Conservation (phyloP, 2,797 vertebrate genomes). For the Chlorospingus semifuscus region DNA sequence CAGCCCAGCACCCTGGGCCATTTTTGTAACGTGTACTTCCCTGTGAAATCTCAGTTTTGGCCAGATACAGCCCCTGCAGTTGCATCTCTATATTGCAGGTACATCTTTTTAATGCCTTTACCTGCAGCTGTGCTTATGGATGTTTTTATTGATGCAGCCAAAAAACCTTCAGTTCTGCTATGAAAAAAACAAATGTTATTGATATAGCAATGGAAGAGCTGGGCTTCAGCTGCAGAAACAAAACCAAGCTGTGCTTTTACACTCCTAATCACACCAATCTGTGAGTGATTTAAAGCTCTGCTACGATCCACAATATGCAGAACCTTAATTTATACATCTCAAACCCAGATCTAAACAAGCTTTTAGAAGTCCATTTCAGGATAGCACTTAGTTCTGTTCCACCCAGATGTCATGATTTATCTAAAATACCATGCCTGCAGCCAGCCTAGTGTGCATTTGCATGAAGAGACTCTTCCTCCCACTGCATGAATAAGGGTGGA, state of each 20-base stretch:
- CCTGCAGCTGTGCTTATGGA: not conserved
- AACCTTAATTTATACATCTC: not conserved
- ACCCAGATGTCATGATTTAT: not conserved
- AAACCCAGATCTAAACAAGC: not conserved
- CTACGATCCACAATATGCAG: not conserved
- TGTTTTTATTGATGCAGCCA: not conserved
- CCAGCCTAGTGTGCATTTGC: not conserved
- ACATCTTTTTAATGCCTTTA: not conserved
- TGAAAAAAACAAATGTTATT: not conserved
- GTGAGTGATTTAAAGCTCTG: not conserved
- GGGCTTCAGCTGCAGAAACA: not conserved
- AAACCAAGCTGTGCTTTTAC: not conserved
- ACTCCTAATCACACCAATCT: not conserved
- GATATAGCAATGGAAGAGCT: not conserved
- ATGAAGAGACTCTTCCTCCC: slow-evolving; percentile 37
- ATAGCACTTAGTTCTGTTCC: not conserved
- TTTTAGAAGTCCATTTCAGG: slow-evolving; percentile 3
- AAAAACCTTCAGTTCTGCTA: not conserved
- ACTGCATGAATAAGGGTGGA: slow-evolving; percentile 10
- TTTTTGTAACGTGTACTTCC: not conserved
- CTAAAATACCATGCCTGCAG: slow-evolving; percentile 9
- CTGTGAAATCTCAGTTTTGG: not conserved
- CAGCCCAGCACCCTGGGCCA: not conserved
- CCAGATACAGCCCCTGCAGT: not conserved
- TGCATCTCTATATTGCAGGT: not conserved